Conservation (phyloP, 2,113 vertebrate genomes). For the Hypanus sabinus region DNA sequence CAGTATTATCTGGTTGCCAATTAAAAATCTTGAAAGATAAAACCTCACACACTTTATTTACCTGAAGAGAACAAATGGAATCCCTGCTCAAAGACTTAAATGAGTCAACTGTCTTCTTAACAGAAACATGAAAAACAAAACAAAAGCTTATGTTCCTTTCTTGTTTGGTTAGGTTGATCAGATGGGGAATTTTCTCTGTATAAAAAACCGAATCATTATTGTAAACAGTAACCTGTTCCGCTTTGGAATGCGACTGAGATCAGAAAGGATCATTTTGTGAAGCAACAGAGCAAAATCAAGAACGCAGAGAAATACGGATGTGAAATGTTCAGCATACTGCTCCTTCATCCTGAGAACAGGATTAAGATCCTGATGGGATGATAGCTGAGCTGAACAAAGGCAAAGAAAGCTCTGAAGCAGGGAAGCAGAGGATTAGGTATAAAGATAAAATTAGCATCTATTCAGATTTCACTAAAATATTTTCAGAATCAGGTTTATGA, state of each 20-base stretch:
- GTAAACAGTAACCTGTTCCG: background rate
- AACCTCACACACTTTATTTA: slow-evolving; percentile 9
- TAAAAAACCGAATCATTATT: background rate
- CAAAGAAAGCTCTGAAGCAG: background rate
- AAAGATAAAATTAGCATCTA: background rate
- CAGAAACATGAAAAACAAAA: slow-evolving; percentile 26
- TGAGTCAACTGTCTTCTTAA: slow-evolving; percentile 24
- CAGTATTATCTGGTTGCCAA: background rate
- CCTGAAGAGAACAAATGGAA: background rate
- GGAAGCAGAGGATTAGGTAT: background rate
- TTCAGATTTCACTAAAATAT: background rate
- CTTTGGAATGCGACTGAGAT: background rate
- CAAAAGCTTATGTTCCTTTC: slow-evolving; percentile 24
- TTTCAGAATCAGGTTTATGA: no score
- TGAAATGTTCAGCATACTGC: background rate
- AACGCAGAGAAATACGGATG: background rate
- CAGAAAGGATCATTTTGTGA: background rate
- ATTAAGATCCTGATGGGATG: background rate
- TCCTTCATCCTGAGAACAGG: background rate
- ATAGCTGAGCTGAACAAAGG: background rate
- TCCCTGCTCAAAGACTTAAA: slow-evolving; percentile 12
- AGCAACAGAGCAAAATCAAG: background rate
- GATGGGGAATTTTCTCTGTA: background rate
- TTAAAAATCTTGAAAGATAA: slow-evolving; percentile 9
- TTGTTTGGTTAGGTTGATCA: background rate